A percentile compares a stretch with the other conserved stretches of the same genome.
These are phyloP conservation scores for Stichodactyla helianthus DNA, from an alignment of 64 coral and sea anemone species.

Conservation along the genomic window DNA sequence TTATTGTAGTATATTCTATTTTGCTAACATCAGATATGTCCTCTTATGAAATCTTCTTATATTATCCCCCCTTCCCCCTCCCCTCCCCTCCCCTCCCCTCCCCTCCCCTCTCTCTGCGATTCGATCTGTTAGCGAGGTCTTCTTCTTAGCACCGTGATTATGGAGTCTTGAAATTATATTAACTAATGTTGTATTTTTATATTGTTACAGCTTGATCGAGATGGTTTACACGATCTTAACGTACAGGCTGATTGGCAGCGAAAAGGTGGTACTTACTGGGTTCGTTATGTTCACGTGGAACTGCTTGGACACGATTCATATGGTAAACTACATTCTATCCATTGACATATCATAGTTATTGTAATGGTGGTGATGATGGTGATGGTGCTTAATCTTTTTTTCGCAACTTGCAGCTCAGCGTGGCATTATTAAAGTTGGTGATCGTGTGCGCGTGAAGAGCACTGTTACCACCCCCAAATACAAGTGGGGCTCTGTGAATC, in stretches of 20 bases:
- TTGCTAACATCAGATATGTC: too few species aligned
- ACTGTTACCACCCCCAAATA: constrained; percentile 91
- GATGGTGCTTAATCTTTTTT: background rate
- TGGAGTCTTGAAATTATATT: too few species aligned
- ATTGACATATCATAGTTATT: background rate
- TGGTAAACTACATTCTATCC: constrained; percentile 41
- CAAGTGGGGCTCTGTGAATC: constrained; percentile 95
- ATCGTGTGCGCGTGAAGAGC: constrained; percentile 82
- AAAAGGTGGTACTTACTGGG: constrained; percentile 97
- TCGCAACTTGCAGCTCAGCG: constrained; percentile 48
- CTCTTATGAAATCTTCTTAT: too few species aligned
- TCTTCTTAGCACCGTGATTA: too few species aligned
- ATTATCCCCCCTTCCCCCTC: too few species aligned
- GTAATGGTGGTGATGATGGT: too few species aligned
- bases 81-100: too few species aligned
- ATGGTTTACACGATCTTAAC: constrained; percentile 96
- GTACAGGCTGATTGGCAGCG: constrained; percentile 97
- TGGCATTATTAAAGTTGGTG: constrained; percentile 87
- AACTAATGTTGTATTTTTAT: too few species aligned
- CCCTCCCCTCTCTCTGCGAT: too few species aligned
- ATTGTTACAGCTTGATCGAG: constrained; percentile 81
- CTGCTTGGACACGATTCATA: constrained; percentile 81
- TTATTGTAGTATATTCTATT: too few species aligned
- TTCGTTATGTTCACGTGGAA: constrained; percentile 93
- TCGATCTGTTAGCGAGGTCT: too few species aligned